Evolutionary conservation across 2,888 invertebrate genomes (phyloP).

Genomic region (Clistopyga incitator): DNA sequence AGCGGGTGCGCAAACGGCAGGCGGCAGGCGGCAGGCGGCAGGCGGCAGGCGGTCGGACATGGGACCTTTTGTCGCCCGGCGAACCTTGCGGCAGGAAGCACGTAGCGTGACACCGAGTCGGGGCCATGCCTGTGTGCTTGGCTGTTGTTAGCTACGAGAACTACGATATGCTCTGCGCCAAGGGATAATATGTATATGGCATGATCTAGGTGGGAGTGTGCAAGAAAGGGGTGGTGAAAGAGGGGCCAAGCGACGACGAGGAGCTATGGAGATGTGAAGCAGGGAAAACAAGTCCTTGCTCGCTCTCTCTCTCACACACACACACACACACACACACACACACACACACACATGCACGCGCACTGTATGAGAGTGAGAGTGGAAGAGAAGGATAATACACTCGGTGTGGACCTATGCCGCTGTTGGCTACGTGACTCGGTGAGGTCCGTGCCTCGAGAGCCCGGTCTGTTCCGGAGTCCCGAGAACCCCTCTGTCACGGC

Average conservation of each 20-base stretch:
- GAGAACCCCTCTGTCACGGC: conserved; percentile 59
- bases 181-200: conserved; percentile 74
- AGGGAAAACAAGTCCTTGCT: conserved; percentile 28
- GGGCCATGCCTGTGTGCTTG: conserved; percentile 46
- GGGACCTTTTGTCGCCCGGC: conserved; percentile 79
- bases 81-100: conserved; percentile 80
- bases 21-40: conserved; percentile 64
- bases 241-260: conserved; percentile 38
- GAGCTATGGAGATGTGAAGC: conserved; percentile 43
- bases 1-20: conserved; percentile 69
- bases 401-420: conserved; percentile 76
- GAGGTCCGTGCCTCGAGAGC: conserved; percentile 73
- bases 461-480: conserved; percentile 44
- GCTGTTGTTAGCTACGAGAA: conserved; percentile 67
- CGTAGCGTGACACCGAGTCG: conserved; percentile 81
- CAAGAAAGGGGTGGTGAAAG: conserved; percentile 52
- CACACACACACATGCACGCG: too few relatives aligned
- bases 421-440: conserved; percentile 77
- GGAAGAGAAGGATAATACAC: conserved; percentile 76
- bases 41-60: conserved; percentile 74
- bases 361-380: conserved; percentile 19
- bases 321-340: too few relatives aligned
- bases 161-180: conserved; percentile 70
- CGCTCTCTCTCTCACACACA: neutral
- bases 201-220: conserved; percentile 41